Conservation (phyloP, 1,140 invertebrate species). For the Chlorops oryzae region DNA sequence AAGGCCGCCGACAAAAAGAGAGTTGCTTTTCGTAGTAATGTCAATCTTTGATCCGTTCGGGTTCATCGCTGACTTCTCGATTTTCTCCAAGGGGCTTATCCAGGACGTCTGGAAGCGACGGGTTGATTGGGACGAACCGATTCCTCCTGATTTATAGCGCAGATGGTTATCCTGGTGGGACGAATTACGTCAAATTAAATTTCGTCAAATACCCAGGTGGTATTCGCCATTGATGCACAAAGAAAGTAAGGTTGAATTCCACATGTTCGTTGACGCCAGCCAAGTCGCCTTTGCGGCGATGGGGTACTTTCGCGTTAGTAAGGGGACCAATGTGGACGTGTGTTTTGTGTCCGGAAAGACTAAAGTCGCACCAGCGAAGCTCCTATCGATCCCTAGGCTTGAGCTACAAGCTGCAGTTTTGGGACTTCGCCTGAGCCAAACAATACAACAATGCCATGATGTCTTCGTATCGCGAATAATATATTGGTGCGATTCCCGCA, state of each 20-base stretch:
- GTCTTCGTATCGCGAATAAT: constrained; percentile 8
- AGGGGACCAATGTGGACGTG: neutral
- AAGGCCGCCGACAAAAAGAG: constrained; percentile 27
- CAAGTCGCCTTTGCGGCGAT: constrained; percentile 29
- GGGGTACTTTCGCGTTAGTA: neutral
- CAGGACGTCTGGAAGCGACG: constrained; percentile 39
- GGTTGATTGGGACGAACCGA: constrained; percentile 40
- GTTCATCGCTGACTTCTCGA: constrained; percentile 37
- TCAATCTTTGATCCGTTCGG: constrained; percentile 45
- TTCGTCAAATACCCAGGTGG: constrained; percentile 4
- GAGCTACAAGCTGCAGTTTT: constrained; percentile 31
- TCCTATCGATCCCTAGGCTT: constrained; percentile 23
- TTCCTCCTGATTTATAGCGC: neutral
- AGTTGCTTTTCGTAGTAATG: constrained; percentile 29
- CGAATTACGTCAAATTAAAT: constrained; percentile 9
- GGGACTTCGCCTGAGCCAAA: constrained; percentile 13
- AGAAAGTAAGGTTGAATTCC: constrained; percentile 12
- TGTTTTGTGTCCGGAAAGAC: constrained; percentile 22
- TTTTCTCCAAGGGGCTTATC: constrained; percentile 41
- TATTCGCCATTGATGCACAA: neutral
- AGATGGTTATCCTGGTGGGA: constrained; percentile 17
- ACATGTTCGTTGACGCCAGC: constrained; percentile 30
- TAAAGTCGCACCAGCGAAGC: constrained; percentile 22
- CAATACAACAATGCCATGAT: constrained; percentile 1
- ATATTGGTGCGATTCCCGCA: constrained; percentile 40